Conservation (phyloP, 1,140 invertebrate species). For the Asbolus verrucosus region DNA sequence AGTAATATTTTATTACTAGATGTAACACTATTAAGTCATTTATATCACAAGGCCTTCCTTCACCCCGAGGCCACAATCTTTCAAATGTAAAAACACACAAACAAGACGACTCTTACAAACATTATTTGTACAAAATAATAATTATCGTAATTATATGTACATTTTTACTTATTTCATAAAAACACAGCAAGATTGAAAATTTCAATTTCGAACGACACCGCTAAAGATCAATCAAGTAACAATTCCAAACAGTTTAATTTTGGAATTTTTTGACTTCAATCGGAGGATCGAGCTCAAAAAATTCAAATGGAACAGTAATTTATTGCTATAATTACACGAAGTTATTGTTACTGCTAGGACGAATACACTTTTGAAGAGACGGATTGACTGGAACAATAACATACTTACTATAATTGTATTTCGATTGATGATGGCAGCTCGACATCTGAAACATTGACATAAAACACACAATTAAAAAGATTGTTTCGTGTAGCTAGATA, state of each 20-base stretch:
- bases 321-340: conserved; percentile 32
- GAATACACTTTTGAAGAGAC: conserved; percentile 45
- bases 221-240: not conserved
- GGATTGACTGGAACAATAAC: conserved; percentile 42
- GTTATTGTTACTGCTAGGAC: conserved; percentile 44
- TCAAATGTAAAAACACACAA: conserved; percentile 24
- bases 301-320: conserved; percentile 11
- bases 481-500: not conserved
- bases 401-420: conserved; percentile 20
- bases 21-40: conserved; percentile 36
- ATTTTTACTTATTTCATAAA: conserved; percentile 10
- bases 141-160: conserved; percentile 16
- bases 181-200: conserved; percentile 30
- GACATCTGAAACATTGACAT: conserved; percentile 33
- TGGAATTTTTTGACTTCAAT: conserved; percentile 1
- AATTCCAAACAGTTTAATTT: not conserved
- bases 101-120: conserved; percentile 17
- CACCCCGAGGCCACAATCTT: conserved; percentile 13
- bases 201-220: not conserved
- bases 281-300: conserved; percentile 9
- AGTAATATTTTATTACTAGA: too few species aligned
- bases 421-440: not conserved
- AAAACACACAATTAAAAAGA: conserved; percentile 16
- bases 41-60: conserved; percentile 29
- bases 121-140: conserved; percentile 33